These are phyloP conservation scores for Onychostoma macrolepis DNA, from an alignment of 2,113 vertebrate species.

Conservation along the genomic window DNA sequence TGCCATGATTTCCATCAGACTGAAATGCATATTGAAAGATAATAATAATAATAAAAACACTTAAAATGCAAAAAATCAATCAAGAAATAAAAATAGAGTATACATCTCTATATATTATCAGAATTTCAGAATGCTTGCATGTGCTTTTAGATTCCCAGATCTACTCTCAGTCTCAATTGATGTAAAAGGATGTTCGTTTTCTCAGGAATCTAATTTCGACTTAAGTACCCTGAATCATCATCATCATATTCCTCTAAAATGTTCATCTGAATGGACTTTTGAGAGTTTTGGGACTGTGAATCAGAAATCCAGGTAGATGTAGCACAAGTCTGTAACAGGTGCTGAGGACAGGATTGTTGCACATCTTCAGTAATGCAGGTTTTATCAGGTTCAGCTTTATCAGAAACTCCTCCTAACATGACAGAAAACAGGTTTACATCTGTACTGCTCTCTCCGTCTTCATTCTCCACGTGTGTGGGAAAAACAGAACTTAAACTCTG, in stretches of 20 bases:
- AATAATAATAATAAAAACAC: not conserved
- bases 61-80: not conserved
- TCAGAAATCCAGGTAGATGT: not conserved
- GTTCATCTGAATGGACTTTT: not conserved
- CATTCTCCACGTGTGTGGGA: not conserved
- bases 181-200: not conserved
- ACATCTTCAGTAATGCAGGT: not conserved
- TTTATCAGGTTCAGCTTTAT: not conserved
- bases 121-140: not conserved
- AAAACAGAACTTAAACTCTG: not conserved
- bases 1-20: not conserved
- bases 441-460: not conserved
- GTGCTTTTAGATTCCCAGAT: not conserved
- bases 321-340: not conserved
- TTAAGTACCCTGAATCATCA: conserved; percentile 41
- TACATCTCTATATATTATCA: not conserved
- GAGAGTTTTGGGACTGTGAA: not conserved
- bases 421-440: conserved; percentile 46
- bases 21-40: conserved; percentile 2
- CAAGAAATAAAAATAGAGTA: not conserved
- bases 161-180: not conserved
- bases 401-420: not conserved
- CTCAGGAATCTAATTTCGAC: not conserved
- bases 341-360: not conserved
- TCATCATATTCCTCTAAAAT: conserved; percentile 13